Evolutionary conservation across 2,888 invertebrate genomes (phyloP), one percentile per base, ranked within the genome.

Genomic region (Ectemnius lituratus): DNA sequence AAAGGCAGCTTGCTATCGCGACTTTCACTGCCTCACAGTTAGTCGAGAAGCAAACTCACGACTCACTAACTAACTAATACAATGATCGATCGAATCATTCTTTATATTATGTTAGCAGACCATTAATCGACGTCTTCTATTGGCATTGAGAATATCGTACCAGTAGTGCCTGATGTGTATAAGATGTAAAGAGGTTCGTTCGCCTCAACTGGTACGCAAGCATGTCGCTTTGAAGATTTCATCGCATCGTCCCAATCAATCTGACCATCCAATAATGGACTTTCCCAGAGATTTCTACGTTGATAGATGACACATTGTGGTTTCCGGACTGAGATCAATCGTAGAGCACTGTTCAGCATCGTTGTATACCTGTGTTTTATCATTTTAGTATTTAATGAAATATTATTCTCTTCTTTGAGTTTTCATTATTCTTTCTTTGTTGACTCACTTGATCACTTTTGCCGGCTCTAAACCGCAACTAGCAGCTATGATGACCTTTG

Each of bases 381-480:
- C 3, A 62, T 11, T 18, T 27, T 57, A 3, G n/a, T 13, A 5
- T 23, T 13, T 8, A 23, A 23, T 23, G 23, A 23, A 23, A 23
- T 3, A 23, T 23, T 23, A 3, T 2, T 0, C 23, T 37, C 8
- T 37, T 11, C 37, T 8, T 8, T 8, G 23, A 37, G 1, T 37
- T 37, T 8, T 37, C 37, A 6, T 37, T 37, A 37, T 37, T 37
- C 37, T 23, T 23, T 52, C 16, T 0, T 16, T 20, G 28, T 5
- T 52, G 62, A 79, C 84, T 81, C 89, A 96, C 94, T 93, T 94
- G 70, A 98, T 94, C 69, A 96, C 93, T 92, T 95, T 96, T 77
- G 94, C 94, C 0, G 97, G 98, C 90, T 98, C 98, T 13, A 98
- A 93, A 0, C 98, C 98, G 87, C 96, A 97, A 90, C 97, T 98